These are phyloP conservation scores for Sinohyriopsis cumingii DNA, from an alignment of 2,888 invertebrate genomes.

Conservation along the genomic window DNA sequence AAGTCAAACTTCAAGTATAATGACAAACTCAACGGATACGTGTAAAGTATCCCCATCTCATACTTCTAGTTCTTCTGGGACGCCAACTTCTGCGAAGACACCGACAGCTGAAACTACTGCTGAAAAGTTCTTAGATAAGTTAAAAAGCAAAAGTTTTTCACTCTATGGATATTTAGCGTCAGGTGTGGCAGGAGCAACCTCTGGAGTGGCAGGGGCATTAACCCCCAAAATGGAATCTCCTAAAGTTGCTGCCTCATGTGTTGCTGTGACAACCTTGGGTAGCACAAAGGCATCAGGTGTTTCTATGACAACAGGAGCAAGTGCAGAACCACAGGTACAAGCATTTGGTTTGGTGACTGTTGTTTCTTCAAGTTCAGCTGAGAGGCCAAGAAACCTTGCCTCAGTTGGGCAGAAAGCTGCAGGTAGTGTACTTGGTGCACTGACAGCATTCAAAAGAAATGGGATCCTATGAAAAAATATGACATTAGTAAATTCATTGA, in stretches of 20 bases:
- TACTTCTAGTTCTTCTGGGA: no score
- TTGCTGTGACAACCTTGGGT: constrained; percentile 9
- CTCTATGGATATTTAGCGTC: constrained; percentile 45
- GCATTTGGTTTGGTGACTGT: constrained; percentile 14
- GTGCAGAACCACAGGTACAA: not conserved
- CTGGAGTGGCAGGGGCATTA: constrained; percentile 1
- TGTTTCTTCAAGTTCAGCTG: constrained; percentile 5
- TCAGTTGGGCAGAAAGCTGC: constrained; percentile 26
- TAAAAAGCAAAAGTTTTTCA: constrained; percentile 53
- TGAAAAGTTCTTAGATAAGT: constrained; percentile 44
- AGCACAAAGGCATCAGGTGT: constrained; percentile 9
- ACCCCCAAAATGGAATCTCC: constrained; percentile 5
- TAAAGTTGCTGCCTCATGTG: constrained; percentile 15
- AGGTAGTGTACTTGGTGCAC: constrained; percentile 54
- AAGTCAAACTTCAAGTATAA: constrained; percentile 13
- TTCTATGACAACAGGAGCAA: constrained; percentile 11
- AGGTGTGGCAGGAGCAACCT: constrained; percentile 8
- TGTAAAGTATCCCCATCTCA: no score
- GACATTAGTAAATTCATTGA: no score
- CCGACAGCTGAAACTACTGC: constrained; percentile 28
- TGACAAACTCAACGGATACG: constrained; percentile 8
- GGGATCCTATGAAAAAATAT: constrained; percentile 45
- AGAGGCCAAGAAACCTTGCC: constrained; percentile 10
- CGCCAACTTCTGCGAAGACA: not conserved
- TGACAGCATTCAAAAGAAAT: constrained; percentile 52